These are phyloP conservation scores for Brotula barbata DNA, from an alignment of 2,797 vertebrate genomes.

Conservation along the genomic window DNA sequence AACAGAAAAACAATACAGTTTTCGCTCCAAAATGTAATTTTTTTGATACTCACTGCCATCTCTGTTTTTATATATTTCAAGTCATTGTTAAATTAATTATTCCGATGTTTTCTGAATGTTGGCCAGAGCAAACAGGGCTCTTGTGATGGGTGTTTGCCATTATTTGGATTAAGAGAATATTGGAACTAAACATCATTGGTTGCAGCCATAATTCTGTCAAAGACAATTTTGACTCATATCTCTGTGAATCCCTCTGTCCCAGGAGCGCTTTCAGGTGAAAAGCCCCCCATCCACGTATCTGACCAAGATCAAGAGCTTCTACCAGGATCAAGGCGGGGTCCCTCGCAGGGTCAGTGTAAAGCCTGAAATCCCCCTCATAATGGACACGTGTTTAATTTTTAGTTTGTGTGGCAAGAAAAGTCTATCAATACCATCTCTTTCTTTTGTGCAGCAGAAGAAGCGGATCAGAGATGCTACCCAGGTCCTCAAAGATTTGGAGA, in stretches of 20 bases:
- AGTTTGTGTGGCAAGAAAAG: background rate
- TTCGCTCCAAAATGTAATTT: too few relatives aligned
- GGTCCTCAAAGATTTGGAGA: constrained; percentile 94
- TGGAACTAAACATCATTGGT: too few relatives aligned
- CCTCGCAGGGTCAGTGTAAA: constrained; percentile 83
- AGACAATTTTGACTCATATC: constrained; percentile 11
- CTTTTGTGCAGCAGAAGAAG: constrained; percentile 85
- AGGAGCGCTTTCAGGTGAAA: constrained; percentile 98
- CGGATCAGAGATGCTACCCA: constrained; percentile 91
- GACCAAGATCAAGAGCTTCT: constrained; percentile 90
- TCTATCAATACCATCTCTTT: background rate
- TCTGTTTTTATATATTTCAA: too few relatives aligned
- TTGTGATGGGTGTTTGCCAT: too few relatives aligned
- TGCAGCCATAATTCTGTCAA: background rate
- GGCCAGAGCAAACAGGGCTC: too few relatives aligned
- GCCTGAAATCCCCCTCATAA: background rate
- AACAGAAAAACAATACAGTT: too few relatives aligned
- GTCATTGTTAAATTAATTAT: too few relatives aligned
- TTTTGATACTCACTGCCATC: too few relatives aligned
- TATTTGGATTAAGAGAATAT: too few relatives aligned
- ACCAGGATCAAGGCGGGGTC: constrained; percentile 90
- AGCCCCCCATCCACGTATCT: constrained; percentile 92
- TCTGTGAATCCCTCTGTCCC: constrained; percentile 14
- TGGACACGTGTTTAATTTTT: background rate
- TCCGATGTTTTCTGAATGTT: too few relatives aligned